Evolutionary conservation across 2,797 vertebrate species (phyloP), one percentile per base, ranked within the genome.

Genomic region (Acrossocheilus fasciatus): DNA sequence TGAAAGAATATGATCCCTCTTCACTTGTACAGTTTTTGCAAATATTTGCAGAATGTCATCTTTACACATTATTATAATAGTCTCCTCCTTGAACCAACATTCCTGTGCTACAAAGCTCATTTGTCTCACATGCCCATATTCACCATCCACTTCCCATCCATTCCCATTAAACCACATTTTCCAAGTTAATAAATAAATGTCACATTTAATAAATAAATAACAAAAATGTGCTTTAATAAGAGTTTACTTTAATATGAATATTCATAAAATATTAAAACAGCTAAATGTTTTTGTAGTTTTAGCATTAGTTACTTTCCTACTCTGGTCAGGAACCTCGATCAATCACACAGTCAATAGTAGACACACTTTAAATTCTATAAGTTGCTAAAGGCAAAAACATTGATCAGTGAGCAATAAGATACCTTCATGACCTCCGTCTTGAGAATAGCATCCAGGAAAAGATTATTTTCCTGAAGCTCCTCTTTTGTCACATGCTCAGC

Each of bases 361-460:
- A 45, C 39, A 66, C 59, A 14, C 15, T 43, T 10, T 4, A 47
- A 41, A 30, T 59, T 84, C 20, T 34, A 62, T 74, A 75, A 12
- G 57, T 43, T 66, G 45, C n/a, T 30, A n/a, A 6, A 73, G 20
- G 36, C 39, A 73, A 30, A 47, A 41, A 39, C 36, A 72, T 7
- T 36, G 36, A 79, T 59, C 47, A 43, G 36, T 18, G 18, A 36
- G 41, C 1, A 2, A 66, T 8, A 20, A 66, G 39, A 43, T 90
- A 97, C 96, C 96, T 96, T 96, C 96, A 97, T 97, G 85, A 97
- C 93, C 54, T 96, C 89, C 0, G 97, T 97, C 45, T 94, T 92
- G 89, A 98, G 68, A 23, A 98, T 85, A 11, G 96, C 94, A 68
- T 97, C 88, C 30, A 97, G 93, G 82, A 98, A 98, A 66, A 89